Evolutionary conservation across 2,797 vertebrate genomes (phyloP), one percentile per base, ranked within the genome.

Genomic region (Nyctalus aviator): DNA sequence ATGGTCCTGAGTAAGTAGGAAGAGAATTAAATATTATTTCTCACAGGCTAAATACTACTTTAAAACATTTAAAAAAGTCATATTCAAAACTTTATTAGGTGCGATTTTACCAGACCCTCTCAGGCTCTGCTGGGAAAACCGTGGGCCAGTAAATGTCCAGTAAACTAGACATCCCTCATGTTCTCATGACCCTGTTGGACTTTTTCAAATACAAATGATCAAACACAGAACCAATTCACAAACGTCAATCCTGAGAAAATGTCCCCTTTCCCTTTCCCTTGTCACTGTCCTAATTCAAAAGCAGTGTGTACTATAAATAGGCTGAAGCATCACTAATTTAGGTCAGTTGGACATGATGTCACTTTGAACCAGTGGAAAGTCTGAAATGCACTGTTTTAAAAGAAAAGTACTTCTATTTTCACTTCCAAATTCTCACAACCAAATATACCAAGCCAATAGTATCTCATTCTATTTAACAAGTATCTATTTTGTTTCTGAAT

Each of bases 201-300:
- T 71, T 95, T 64, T 87, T 21, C 66, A 94, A 94, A 44, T 71
- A 83, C 50, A 57, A 78, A 75, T 68, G 55, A 81, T 48, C 37
- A 94, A 85, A 88, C 30, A 68, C 50, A 73, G 41, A 77, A 77
- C 21, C 46, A 88, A 32, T 92, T 87, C 72, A 72, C 83, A 88
- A 87, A 76, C 7, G 1, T 88, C 78, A 88, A 18, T 86, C 85
- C 53, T 79, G 71, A 93, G 84, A 84, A 96, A 89, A 75, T 44
- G 2, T 0, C 46, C 21, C 21, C 25, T 86, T 93, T 41, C 41
- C 7, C 8, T 77, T 90, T 64, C 57, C 72, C 87, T 93, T 88
- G 55, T 75, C 32, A 35, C 37, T 68, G 66, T 71, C 84, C 84
- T 89, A 88, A 89, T 84, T 90, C 78, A 82, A 77, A 82, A n/a